Conservation (phyloP, 2,888 invertebrate genomes). For the Coenonympha glycerion region DNA sequence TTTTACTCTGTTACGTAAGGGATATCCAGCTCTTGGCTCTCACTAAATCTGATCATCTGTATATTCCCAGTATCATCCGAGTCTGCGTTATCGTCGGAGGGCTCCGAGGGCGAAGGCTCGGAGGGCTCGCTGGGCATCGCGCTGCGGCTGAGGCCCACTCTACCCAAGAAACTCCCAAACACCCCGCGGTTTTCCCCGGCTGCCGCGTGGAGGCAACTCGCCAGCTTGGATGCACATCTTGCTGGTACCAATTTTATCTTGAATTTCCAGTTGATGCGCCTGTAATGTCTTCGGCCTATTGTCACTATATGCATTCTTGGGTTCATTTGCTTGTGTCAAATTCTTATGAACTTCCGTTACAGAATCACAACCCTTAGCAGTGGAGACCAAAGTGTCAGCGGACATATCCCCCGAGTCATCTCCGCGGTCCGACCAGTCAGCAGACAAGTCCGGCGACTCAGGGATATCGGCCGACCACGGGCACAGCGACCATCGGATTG, state of each 20-base stretch:
- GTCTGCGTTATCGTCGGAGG: slow-evolving; percentile 74
- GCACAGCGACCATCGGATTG: slow-evolving; percentile 65
- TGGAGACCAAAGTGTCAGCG: slow-evolving; percentile 70
- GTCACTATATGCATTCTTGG: too few relatives aligned
- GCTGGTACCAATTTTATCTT: slow-evolving; percentile 49
- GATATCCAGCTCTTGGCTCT: too few relatives aligned
- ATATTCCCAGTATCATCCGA: slow-evolving; percentile 65
- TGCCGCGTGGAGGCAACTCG: slow-evolving; percentile 86
- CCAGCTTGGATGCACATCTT: slow-evolving; percentile 75
- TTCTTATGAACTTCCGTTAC: slow-evolving; percentile 19
- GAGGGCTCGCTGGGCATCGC: slow-evolving; percentile 79
- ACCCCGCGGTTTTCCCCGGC: slow-evolving; percentile 88
- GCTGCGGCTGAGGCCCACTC: slow-evolving; percentile 83
- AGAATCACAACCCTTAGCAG: slow-evolving; percentile 62
- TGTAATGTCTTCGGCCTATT: too few relatives aligned
- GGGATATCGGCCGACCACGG: slow-evolving; percentile 86
- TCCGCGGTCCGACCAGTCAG: slow-evolving; percentile 67
- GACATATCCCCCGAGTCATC: slow-evolving; percentile 60
- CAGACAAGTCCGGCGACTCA: slow-evolving; percentile 87
- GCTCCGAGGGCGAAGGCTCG: slow-evolving; percentile 68
- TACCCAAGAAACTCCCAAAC: slow-evolving; percentile 85
- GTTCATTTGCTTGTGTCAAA: too few relatives aligned
- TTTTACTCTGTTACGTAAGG: too few relatives aligned
- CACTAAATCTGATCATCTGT: too few relatives aligned
- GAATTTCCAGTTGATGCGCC: too few relatives aligned